phyloP scores from a whole-genome alignment of 2,113 vertebrate genomes.

The Oxygymnocypris stewartii region DNA sequence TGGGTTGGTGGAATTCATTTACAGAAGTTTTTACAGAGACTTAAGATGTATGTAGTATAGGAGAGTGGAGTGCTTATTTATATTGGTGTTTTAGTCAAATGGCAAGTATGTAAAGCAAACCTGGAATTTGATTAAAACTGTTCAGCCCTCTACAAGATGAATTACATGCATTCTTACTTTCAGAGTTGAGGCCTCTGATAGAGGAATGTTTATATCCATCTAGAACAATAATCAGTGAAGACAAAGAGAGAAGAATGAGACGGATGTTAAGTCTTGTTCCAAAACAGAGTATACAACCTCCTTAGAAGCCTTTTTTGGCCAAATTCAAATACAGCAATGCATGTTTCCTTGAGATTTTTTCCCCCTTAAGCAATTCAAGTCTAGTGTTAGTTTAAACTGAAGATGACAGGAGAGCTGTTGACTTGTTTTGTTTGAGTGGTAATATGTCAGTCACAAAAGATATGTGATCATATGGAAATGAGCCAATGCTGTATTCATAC shows the following conservation, averaged over 20 bases:
- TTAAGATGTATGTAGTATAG: background rate
- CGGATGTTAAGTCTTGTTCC: background rate
- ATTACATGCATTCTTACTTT: constrained; percentile 12
- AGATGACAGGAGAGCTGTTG: background rate
- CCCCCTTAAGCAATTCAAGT: background rate
- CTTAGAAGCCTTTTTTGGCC: constrained; percentile 1
- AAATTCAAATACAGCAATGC: background rate
- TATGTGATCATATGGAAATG: background rate
- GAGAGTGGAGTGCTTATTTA: background rate
- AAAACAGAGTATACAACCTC: background rate
- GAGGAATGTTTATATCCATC: constrained; percentile 58
- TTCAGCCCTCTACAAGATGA: constrained; percentile 7
- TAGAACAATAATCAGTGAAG: constrained; percentile 57
- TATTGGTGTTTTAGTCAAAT: background rate
- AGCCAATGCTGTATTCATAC: background rate
- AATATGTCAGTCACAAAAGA: background rate
- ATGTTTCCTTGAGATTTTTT: background rate
- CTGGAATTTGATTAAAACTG: background rate
- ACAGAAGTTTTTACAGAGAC: background rate
- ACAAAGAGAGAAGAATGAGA: background rate
- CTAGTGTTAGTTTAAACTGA: background rate
- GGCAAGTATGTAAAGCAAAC: background rate
- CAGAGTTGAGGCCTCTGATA: constrained; percentile 8
- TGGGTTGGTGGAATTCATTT: background rate
- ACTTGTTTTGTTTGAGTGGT: background rate